Conservation (phyloP, 2,113 vertebrate genomes). For the Chionomys nivalis region DNA sequence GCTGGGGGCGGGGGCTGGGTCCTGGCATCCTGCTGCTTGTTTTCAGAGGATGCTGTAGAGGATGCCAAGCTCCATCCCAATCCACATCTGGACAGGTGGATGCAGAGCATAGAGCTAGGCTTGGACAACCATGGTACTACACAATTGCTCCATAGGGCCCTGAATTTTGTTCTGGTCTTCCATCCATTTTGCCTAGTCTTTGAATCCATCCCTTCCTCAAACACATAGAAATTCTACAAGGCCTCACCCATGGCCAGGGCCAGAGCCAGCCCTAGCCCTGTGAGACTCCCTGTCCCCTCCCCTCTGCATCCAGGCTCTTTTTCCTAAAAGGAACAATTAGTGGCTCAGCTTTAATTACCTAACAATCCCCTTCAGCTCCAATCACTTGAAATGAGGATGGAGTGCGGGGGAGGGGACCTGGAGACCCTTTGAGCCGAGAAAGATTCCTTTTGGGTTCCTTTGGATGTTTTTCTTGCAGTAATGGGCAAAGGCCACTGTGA, state of each 20-base stretch:
- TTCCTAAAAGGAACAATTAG: conserved; percentile 72
- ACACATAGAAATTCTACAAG: not conserved
- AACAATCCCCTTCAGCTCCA: conserved; percentile 68
- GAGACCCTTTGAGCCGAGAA: not conserved
- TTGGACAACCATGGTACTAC: rapidly evolving
- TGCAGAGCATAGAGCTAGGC: not conserved
- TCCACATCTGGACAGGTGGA: rapidly evolving
- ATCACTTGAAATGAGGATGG: conserved; percentile 72
- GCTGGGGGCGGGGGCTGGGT: not conserved
- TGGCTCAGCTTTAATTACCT: conserved; percentile 76
- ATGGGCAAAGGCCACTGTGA: not conserved
- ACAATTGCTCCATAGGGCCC: not conserved
- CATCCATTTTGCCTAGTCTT: not conserved
- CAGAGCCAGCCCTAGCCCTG: not conserved
- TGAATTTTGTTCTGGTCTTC: not conserved
- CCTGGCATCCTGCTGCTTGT: not conserved
- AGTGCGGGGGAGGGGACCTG: conserved; percentile 32
- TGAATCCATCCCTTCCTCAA: rapidly evolving
- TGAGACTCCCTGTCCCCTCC: not conserved
- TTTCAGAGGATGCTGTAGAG: not conserved
- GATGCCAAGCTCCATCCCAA: too few species aligned
- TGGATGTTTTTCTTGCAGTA: not conserved
- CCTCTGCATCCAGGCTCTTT: conserved; percentile 11
- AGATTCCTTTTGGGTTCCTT: not conserved
- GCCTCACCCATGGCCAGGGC: not conserved